Evolutionary conservation across 64 coral and sea anemone species (phyloP), one percentile per base, ranked within the genome.

Genomic region (Pachyseris speciosa): DNA sequence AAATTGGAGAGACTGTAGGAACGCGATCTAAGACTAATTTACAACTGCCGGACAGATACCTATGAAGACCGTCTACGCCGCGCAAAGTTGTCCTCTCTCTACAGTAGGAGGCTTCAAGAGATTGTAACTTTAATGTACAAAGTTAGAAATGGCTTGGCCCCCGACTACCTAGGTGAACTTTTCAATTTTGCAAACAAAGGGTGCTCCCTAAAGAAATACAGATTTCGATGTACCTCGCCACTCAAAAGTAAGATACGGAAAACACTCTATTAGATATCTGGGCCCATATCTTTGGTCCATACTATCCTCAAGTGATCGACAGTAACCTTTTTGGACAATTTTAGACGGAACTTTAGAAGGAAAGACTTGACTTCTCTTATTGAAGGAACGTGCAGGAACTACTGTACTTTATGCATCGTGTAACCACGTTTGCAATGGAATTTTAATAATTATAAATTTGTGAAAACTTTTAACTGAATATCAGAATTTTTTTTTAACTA

Each of bases 241-340:
- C 65, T 67, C 10, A 71, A 86, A 33, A 34, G 84, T 72, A 49
- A 87, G 81, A 84, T 84, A 68, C 43, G 38, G 38, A 67, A 84
- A 45, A 84, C 87, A 78, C 60, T 67, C 59, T n/a, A 33, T 81
- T 22, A 90, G 75, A 36, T 80, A 83, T 55, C 65, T 90, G n/a
- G 88, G 34, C 43, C 77, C 66, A 34, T 84, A 72, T 16, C 76
- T 83, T 50, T 83, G 88, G 61, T 80, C 75, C 74, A 90, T 30
- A 69, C 36, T 80, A 44, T 57, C 59, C 26, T 79, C 69, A 79
- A 29, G 57, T 58, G 76, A 81, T 49, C 74, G 37, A 63, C 44
- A 91, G 51, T n/a, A 32, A 67, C 48, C 55, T 34, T 55, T 20
- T 55, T 91, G 29, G 58, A 72, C 67, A 81, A 77, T 55, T 90